These are phyloP conservation scores for Paraescarpia echinospica DNA, from an alignment of 1,140 invertebrate species.

Conservation along the genomic window DNA sequence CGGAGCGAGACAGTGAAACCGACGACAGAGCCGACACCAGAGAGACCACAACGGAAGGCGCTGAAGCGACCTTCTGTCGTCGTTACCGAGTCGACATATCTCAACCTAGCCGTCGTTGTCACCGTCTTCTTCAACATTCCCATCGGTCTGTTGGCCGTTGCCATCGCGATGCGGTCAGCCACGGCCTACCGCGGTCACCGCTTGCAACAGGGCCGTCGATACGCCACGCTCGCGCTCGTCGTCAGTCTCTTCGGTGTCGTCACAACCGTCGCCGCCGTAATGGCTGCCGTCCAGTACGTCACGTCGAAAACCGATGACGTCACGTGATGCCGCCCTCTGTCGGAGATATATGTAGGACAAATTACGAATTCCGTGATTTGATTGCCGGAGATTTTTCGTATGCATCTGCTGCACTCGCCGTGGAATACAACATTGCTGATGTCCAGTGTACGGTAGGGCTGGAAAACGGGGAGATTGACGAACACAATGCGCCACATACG, in stretches of 20 bases:
- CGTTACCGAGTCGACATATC: neutral
- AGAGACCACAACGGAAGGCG: neutral
- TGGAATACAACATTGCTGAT: no score
- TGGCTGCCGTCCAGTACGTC: neutral
- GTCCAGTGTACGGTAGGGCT: no score
- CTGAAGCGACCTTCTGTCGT: neutral
- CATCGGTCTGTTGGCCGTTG: neutral
- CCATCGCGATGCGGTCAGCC: neutral
- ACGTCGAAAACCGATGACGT: neutral
- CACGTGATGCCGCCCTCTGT: neutral
- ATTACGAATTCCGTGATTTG: no score
- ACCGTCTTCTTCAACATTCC: neutral
- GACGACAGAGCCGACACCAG: neutral
- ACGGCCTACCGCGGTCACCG: neutral
- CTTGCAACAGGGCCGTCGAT: neutral
- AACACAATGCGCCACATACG: no score
- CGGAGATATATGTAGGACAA: neutral
- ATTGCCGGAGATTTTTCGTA: no score
- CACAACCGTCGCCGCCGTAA: neutral
- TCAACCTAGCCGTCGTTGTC: neutral
- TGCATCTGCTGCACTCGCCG: no score
- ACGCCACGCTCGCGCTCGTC: neutral
- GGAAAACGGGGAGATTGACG: no score
- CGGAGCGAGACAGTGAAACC: neutral
- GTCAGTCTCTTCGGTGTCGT: neutral